Conservation (phyloP, 1,140 invertebrate genomes). For the Danaus melanippus region DNA sequence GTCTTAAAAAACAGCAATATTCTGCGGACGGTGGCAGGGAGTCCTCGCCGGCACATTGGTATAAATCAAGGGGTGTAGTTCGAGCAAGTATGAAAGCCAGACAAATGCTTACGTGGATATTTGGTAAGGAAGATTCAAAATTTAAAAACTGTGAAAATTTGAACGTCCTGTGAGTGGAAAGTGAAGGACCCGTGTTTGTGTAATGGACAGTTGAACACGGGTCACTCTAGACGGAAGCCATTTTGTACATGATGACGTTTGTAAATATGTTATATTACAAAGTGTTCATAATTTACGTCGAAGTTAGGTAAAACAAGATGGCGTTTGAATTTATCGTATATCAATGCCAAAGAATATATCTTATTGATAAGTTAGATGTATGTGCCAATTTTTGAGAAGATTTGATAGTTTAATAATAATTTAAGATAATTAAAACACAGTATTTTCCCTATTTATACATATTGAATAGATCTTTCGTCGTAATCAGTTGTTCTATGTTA, state of each 20-base stretch:
- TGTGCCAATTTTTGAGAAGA: conserved; percentile 61
- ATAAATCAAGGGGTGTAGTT: conserved; percentile 86
- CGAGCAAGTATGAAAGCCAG: conserved; percentile 89
- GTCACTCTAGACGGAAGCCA: conserved; percentile 9
- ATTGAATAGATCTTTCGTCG: conserved; percentile 2
- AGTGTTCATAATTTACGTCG: neutral
- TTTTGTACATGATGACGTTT: conserved; percentile 11
- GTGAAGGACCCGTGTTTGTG: conserved; percentile 63
- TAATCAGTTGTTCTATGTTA: too few relatives aligned
- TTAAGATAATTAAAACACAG: conserved; percentile 26
- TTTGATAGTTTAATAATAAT: conserved; percentile 19
- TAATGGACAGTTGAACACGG: conserved; percentile 30
- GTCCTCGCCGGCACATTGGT: conserved; percentile 80
- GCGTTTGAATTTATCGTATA: conserved; percentile 14
- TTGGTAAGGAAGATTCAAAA: conserved; percentile 91
- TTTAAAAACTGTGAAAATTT: conserved; percentile 93
- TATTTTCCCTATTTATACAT: conserved; percentile 28
- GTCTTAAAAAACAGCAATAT: conserved; percentile 80
- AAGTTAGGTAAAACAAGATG: conserved; percentile 9
- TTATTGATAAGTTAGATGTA: conserved; percentile 28
- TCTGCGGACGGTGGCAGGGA: conserved; percentile 73
- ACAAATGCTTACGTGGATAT: conserved; percentile 91
- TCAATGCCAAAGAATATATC: conserved; percentile 38
- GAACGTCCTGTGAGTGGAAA: conserved; percentile 80
- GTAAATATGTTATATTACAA: conserved; percentile 3